These are phyloP conservation scores for Apodemia mormo DNA, from an alignment of 2,888 invertebrate species.

Conservation along the genomic window DNA sequence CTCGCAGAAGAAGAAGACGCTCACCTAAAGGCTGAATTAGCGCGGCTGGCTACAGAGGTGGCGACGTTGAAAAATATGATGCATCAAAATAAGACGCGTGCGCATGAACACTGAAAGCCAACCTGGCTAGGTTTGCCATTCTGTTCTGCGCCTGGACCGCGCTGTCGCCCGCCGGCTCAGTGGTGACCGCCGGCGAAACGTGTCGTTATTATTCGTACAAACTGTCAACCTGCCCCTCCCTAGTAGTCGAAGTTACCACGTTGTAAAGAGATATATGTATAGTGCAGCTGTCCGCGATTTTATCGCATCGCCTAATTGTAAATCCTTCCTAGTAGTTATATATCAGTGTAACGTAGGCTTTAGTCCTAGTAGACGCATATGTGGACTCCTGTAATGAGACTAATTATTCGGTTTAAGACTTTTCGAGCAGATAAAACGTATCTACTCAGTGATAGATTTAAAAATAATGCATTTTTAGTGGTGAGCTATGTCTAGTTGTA, in stretches of 20 bases:
- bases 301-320: constrained; percentile 70
- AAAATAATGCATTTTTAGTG: constrained; percentile 80
- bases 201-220: constrained; percentile 62
- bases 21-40: constrained; percentile 92
- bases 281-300: constrained; percentile 76
- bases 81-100: constrained; percentile 82
- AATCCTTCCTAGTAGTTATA: constrained; percentile 74
- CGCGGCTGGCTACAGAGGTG: constrained; percentile 94
- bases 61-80: constrained; percentile 93
- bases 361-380: constrained; percentile 47
- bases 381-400: constrained; percentile 49
- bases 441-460: constrained; percentile 77
- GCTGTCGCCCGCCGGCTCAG: constrained; percentile 43
- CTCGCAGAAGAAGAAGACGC: constrained; percentile 84
- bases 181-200: constrained; percentile 39
- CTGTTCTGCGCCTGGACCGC: constrained; percentile 48
- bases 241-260: constrained; percentile 75
- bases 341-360: constrained; percentile 38
- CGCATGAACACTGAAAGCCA: constrained; percentile 71
- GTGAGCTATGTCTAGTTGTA: constrained; percentile 70
- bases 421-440: constrained; percentile 79
- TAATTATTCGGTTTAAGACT: constrained; percentile 69
- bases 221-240: constrained; percentile 62
- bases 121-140: constrained; percentile 35
- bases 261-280: constrained; percentile 74